Evolutionary conservation across 2,113 vertebrate species (phyloP), one percentile per base, ranked within the genome.

Genomic region (Cyanistes caeruleus): DNA sequence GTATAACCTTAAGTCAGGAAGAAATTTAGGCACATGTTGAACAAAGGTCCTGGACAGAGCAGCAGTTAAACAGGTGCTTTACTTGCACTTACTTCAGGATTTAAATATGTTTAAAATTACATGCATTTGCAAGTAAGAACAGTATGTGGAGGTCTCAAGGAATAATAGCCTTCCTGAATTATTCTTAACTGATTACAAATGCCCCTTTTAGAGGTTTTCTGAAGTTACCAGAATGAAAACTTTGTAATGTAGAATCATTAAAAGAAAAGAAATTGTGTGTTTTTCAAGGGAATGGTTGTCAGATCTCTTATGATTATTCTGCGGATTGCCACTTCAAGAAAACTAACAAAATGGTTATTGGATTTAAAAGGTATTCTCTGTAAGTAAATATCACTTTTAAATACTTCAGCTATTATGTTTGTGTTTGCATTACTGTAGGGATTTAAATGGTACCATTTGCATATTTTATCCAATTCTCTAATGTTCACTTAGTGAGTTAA

Each of bases 351-450:
- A 70, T 84, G n/a, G 30, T 82, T 92, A 58, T 93, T 96, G 62
- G 73, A 87, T 94, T 89, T 86, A 51, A 74, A 96, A 85, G 63
- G 63, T 93, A 78, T 59, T 90, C 53, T 81, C 68, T 80, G 56
- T 86, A 91, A 96, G 93, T 79, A 96, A 87, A 96, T 96, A 86
- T 69, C 74, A 86, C 68, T 86, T 95, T 88, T 90, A 93, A 94
- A 89, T 95, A 87, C 92, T 78, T 87, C 58, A 87, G 59, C 86
- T 90, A 35, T 94, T 95, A 77, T 87, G 55, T 90, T 95, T 87
- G 55, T 90, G 27, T 82, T 93, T 90, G 43, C 49, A 28, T 82
- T 83, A 80, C 96, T 79, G 46, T 18, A 74, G 94, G 90, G 91
- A 88, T 93, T 96, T 94, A 90, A 91, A 93, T 76, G 68, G 60